Evolutionary conservation across 2,797 vertebrate genomes (phyloP), one percentile per base, ranked within the genome.

Genomic region (Tolypeutes matacus): DNA sequence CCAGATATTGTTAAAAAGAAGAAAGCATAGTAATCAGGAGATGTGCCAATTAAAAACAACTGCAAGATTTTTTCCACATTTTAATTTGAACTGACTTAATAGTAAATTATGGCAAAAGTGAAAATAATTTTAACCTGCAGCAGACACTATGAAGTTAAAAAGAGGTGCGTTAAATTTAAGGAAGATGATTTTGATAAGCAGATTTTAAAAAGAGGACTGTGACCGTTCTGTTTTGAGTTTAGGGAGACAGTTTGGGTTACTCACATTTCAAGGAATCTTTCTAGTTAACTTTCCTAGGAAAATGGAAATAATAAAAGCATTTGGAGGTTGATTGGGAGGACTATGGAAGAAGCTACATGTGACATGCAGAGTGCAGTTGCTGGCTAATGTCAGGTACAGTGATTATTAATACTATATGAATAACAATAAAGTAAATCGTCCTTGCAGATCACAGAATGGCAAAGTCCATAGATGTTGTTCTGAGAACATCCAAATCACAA

Each of bases 301-400:
- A 94, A 81, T 91, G 25, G 39, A 96, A 96, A 83, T 80, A 87
- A 77, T 81, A 81, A 42, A 92, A 86, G 49, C 39, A n/a, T 51
- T 73, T 76, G 15, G 29, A 88, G 9, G 8, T 14, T 2, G 14
- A 27, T 72, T 93, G 49, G 2, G n/a, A 77, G 67, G 83, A 51
- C 49, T 31, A 87, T 80, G 65, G 62, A 73, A 88, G 58, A 93
- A 87, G 9, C 29, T 72, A 1, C 3, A 4, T 64, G n/a, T 85
- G 62, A 49, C 27, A 23, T 31, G 21, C 27, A 36, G 15, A 29
- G 58, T 15, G 12, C 18, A 31, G 34, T 81, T 81, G 27, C 49
- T 72, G 67, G 36, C n/a, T 69, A 84, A 87, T 70, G 29, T 73
- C 53, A 80, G 60, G 77, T 29, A 15, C 7, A 42, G 10, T 64